A percentile compares a stretch with the other conserved stretches of the same genome.
These are phyloP conservation scores for Drosophila ambigua DNA, from an alignment of 1,140 invertebrate species.

Conservation along the genomic window DNA sequence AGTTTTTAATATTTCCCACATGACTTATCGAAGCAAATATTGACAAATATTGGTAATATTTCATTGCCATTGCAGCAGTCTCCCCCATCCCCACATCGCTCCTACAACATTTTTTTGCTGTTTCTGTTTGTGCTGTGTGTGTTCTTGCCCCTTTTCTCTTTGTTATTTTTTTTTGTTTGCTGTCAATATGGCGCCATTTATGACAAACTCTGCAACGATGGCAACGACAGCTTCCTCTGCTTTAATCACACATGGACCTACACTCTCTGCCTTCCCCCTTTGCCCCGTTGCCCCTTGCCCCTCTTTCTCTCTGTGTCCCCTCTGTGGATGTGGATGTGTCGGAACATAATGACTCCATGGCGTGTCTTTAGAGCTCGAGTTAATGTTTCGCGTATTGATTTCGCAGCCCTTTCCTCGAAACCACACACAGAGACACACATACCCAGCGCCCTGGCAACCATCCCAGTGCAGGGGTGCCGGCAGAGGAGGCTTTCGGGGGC, in stretches of 20 bases:
- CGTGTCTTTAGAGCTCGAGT: conserved; percentile 74
- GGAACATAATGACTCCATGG: conserved; percentile 74
- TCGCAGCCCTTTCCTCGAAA: conserved; percentile 36
- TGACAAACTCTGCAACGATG: conserved; percentile 66
- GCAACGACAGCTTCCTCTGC: conserved; percentile 50
- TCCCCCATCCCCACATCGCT: too few relatives aligned
- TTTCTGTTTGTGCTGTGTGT: not conserved
- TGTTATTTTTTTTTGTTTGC: conserved; percentile 33
- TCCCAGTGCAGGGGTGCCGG: conserved; percentile 4
- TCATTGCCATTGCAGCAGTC: conserved; percentile 25
- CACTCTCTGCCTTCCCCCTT: not conserved
- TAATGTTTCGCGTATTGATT: conserved; percentile 80
- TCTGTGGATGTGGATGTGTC: conserved; percentile 17
- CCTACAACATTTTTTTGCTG: not conserved
- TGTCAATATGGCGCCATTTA: conserved; percentile 76
- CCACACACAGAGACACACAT: conserved; percentile 4
- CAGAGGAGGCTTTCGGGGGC: conserved; percentile 4
- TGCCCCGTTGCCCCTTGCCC: not conserved
- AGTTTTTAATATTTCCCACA: conserved; percentile 21
- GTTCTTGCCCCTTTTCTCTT: conserved; percentile 4
- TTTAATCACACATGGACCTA: conserved; percentile 50
- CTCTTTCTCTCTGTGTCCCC: not conserved
- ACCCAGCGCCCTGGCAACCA: conserved; percentile 12
- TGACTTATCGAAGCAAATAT: conserved; percentile 23
- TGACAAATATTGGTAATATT: conserved; percentile 50